A percentile compares a stretch with the other conserved stretches of the same genome.
Evolutionary conservation across 2,797 vertebrate genomes (phyloP).

Genomic region (Sebastes iracundus): DNA sequence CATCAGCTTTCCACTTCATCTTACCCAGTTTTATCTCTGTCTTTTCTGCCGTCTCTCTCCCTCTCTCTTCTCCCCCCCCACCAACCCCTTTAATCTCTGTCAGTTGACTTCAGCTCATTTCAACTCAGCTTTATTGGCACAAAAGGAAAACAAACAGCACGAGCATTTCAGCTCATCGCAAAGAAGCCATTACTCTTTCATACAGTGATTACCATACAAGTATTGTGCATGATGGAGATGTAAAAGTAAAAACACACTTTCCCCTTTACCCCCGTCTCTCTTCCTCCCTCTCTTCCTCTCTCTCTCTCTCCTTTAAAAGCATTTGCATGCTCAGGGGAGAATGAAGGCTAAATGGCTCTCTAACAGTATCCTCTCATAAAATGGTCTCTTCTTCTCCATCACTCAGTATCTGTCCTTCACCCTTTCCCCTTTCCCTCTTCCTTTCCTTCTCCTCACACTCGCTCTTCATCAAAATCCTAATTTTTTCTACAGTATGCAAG

Average conservation of each 20-base stretch:
- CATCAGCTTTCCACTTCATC: constrained; percentile 9
- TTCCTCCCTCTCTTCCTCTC: neutral
- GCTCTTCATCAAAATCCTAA: neutral
- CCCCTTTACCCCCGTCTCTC: neutral
- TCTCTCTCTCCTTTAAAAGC: constrained; percentile 61
- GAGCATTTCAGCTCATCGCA: neutral
- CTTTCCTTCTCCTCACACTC: neutral
- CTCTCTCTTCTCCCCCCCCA: neutral
- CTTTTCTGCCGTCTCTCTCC: neutral
- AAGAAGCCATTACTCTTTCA: constrained; percentile 10
- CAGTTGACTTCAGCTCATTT: constrained; percentile 12
- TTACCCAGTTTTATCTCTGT: neutral
- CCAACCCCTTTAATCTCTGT: constrained; percentile 3
- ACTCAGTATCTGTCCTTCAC: constrained; percentile 40
- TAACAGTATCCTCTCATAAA: constrained; percentile 53
- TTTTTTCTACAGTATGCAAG: neutral
- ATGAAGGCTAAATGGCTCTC: constrained; percentile 56
- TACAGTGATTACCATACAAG: constrained; percentile 9
- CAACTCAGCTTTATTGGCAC: neutral
- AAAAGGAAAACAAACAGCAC: constrained; percentile 13
- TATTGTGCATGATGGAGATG: neutral
- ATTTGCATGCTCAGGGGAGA: constrained; percentile 62
- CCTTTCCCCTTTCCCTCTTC: neutral
- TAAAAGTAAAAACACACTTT: constrained; percentile 22
- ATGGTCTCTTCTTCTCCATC: constrained; percentile 42